A percentile compares a stretch with the other conserved stretches of the same genome.
Evolutionary conservation across 2,888 invertebrate genomes (phyloP).

Genomic region (Andricus curvator): DNA sequence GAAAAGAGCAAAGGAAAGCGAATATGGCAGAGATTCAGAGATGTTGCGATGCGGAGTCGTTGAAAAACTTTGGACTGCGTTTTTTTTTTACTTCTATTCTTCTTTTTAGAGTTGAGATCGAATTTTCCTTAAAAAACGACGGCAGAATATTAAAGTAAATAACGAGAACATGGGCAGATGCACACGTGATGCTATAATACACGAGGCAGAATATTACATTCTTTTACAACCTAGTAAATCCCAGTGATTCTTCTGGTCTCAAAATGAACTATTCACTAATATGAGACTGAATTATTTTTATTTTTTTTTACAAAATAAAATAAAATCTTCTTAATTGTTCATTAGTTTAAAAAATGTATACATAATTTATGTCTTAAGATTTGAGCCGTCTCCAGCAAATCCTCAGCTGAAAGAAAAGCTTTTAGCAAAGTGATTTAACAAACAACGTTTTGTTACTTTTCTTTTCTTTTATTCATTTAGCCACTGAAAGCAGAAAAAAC

Average conservation of each 20-base stretch:
- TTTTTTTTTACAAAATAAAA: too few species aligned
- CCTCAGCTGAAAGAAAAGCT: too few species aligned
- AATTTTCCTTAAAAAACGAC: background rate
- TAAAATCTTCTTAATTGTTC: too few species aligned
- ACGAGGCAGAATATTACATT: background rate
- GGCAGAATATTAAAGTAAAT: background rate
- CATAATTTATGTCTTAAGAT: too few species aligned
- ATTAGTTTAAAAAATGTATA: too few species aligned
- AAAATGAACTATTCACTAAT: too few species aligned
- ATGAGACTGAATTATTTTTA: too few species aligned
- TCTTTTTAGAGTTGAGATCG: background rate
- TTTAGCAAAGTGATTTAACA: too few species aligned
- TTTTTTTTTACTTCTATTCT: background rate
- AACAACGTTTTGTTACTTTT: too few species aligned
- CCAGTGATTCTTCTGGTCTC: background rate
- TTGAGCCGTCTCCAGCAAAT: too few species aligned
- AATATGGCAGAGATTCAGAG: conserved; percentile 9
- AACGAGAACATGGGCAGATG: background rate
- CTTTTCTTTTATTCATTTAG: too few species aligned
- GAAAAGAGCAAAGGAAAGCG: background rate
- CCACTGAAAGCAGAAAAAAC: too few species aligned
- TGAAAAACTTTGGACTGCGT: background rate
- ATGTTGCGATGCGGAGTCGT: background rate
- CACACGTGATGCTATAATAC: background rate
- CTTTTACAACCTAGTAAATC: background rate